Conservation (phyloP, 2,113 vertebrate genomes). For the Echinops telfairi region DNA sequence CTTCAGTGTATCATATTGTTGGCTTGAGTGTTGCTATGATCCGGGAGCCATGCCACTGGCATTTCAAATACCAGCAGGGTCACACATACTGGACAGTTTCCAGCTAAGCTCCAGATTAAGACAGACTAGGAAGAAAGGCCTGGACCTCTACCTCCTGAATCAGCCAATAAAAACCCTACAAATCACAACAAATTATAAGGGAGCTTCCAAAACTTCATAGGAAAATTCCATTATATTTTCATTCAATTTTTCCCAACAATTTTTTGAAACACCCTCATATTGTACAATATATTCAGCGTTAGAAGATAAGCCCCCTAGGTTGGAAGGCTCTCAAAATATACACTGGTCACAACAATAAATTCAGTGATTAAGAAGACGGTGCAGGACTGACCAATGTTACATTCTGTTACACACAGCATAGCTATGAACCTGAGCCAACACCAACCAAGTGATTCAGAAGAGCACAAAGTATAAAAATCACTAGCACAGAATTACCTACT, state of each 20-base stretch:
- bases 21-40: neutral
- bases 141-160: neutral
- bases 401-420: neutral
- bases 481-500: neutral
- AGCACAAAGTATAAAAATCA: neutral
- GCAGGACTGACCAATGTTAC: neutral
- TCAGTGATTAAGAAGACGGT: neutral
- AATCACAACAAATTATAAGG: neutral
- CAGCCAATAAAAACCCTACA: neutral
- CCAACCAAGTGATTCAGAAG: constrained; percentile 22
- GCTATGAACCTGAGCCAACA: neutral
- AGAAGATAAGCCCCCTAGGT: neutral
- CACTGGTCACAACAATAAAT: neutral
- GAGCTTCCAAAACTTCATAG: too few relatives aligned
- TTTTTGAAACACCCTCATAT: too few relatives aligned
- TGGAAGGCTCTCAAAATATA: neutral
- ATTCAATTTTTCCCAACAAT: too few relatives aligned
- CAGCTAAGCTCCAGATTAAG: neutral
- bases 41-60: neutral
- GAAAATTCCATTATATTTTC: too few relatives aligned
- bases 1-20: neutral
- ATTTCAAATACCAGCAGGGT: neutral
- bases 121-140: neutral
- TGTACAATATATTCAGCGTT: neutral
- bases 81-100: neutral